Base-by-base conservation (phyloP, 2,113 vertebrate genomes). In the Mobula hypostoma region DNA sequence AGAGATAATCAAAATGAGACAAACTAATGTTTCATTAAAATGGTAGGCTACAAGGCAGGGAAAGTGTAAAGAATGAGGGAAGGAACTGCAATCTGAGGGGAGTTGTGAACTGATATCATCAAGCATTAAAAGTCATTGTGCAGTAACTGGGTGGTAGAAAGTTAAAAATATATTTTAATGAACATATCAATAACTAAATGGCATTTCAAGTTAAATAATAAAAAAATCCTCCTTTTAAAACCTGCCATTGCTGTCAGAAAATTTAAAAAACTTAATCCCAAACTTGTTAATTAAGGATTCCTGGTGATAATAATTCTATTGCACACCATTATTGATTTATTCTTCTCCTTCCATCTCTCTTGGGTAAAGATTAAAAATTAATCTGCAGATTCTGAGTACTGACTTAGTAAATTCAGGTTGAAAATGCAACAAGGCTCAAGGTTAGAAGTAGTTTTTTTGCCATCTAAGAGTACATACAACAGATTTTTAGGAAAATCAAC, bases 251-350 rank as follows among this genome's bases (percentile, higher is more conserved):
- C 72, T 66, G 70, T 70, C 66, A 48, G 32, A 14, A 48, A 17
- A 9, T 24, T 24, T 7, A n/a, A 32, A 5, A n/a, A 70, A 63
- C 36, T 68, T 40, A 91, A 91, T 36, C 63, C 85, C 11, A 27
- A 63, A 88, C 6, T 90, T 90, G 19, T 90, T 90, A 87, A 87
- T 61, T 63, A 88, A 88, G 27, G 83, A 88, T 63, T 88, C 58
- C 70, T 36, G 40, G 15, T 72, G 90, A 72, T 21, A 92, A 72
- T 72, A 72, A 40, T 72, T 92, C 32, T 70, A n/a, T 70, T 66
- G 36, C n/a, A 61, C 58, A 36, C 36, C 9, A 17, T 70, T 92
- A 29, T n/a, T 19, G 87, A 66, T 91, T 68, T 91, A 68, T 91
- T 40, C 11, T 12, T 40, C n/a, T 74, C 32, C 19, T 48, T 92